A percentile compares a stretch with the other conserved stretches of the same genome.
These are phyloP conservation scores for Chlorocebus sabaeus DNA, from an alignment of 2,113 vertebrate species.

Conservation along the genomic window DNA sequence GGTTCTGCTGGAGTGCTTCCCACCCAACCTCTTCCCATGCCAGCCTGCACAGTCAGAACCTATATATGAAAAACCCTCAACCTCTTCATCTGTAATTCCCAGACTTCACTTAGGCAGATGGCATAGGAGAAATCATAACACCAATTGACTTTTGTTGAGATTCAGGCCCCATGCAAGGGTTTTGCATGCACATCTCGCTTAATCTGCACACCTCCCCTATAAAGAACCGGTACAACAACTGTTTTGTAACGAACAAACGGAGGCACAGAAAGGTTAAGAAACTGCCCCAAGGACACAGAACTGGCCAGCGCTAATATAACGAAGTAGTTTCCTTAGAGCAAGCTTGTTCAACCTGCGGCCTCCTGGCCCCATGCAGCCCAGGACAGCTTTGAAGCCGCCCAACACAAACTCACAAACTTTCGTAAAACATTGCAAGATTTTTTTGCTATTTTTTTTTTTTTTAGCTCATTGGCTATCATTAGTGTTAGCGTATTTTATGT, in stretches of 20 bases:
- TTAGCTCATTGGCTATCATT: no score
- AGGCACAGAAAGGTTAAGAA: background rate
- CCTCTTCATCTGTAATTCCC: background rate
- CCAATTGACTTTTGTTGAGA: background rate
- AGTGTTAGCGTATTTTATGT: no score
- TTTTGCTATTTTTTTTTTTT: no score
- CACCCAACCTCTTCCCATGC: background rate
- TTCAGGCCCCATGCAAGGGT: background rate
- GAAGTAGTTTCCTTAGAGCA: background rate
- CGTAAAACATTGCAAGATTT: no score
- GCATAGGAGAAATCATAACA: background rate
- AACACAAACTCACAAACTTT: no score
- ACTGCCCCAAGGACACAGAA: background rate
- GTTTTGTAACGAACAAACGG: background rate
- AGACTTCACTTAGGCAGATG: background rate
- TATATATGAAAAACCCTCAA: background rate
- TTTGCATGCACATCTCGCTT: background rate
- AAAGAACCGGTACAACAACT: background rate
- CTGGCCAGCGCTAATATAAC: background rate
- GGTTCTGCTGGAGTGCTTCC: background rate
- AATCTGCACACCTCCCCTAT: background rate
- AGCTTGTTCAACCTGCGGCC: no score
- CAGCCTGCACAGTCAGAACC: background rate
- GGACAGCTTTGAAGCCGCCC: no score
- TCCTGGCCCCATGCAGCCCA: no score